A percentile compares a stretch with the other conserved stretches of the same genome.
These are phyloP conservation scores for Philaenus spumarius DNA, from an alignment of 1,140 invertebrate species.

Conservation along the genomic window DNA sequence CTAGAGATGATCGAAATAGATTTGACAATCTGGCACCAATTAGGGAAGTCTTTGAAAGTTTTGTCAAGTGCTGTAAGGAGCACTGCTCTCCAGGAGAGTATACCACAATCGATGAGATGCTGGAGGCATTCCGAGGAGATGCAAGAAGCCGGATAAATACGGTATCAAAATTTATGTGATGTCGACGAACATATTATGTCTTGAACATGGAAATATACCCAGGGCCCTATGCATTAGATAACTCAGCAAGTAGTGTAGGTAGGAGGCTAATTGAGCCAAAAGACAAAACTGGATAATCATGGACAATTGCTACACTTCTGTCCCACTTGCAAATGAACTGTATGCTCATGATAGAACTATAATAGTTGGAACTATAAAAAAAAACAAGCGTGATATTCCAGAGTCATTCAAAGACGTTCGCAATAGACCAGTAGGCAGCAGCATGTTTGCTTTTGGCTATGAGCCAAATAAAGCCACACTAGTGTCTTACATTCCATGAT, in stretches of 20 bases:
- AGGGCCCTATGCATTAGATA: background rate
- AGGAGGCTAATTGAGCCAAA: background rate
- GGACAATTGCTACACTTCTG: background rate
- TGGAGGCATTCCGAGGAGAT: too few species aligned
- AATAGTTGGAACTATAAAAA: background rate
- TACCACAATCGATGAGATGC: too few species aligned
- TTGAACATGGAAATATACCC: background rate
- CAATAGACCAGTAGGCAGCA: too few species aligned
- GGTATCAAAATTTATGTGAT: background rate
- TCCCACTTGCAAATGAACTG: background rate
- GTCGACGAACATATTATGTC: background rate
- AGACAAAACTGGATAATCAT: background rate
- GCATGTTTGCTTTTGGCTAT: too few species aligned
- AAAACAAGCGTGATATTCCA: background rate
- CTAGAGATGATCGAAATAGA: too few species aligned
- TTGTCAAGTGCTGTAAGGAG: too few species aligned
- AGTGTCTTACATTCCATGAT: too few species aligned
- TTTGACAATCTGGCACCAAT: too few species aligned
- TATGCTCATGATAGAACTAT: background rate
- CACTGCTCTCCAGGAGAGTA: too few species aligned
- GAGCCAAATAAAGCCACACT: too few species aligned
- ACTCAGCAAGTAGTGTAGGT: background rate
- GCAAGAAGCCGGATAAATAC: background rate
- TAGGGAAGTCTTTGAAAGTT: too few species aligned
- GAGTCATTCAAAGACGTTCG: background rate